Conservation (phyloP, 2,888 invertebrate genomes). For the Callyntrura sp. region DNA sequence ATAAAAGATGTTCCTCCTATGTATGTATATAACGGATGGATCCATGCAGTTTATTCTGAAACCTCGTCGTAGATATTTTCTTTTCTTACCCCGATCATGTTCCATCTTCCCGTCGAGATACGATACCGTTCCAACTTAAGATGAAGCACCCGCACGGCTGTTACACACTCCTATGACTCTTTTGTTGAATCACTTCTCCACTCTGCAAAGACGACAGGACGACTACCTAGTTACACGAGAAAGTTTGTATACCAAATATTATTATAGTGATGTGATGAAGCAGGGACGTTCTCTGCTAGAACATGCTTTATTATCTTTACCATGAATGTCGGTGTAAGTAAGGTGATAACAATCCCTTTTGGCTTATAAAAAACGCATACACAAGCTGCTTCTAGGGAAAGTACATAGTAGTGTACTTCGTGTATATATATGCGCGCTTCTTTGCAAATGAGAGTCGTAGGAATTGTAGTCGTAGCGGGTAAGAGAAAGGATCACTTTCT, state of each 20-base stretch:
- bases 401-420: too few species aligned
- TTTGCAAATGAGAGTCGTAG: background rate
- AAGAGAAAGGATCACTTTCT: constrained; percentile 24
- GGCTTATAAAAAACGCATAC: too few species aligned
- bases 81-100: constrained; percentile 53
- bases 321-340: constrained; percentile 9
- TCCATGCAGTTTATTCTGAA: constrained; percentile 58
- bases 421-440: background rate
- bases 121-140: constrained; percentile 60
- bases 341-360: constrained; percentile 20
- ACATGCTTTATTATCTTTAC: constrained; percentile 33
- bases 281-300: constrained; percentile 4
- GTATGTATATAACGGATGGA: constrained; percentile 63
- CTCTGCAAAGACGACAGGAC: constrained; percentile 20
- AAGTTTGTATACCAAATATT: constrained; percentile 50
- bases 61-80: constrained; percentile 38
- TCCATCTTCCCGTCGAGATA: constrained; percentile 67
- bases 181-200: constrained; percentile 63
- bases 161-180: constrained; percentile 61
- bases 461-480: background rate
- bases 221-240: constrained; percentile 7
- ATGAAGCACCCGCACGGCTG: constrained; percentile 58
- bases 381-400: too few species aligned
- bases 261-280: constrained; percentile 11
- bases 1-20: constrained; percentile 27